Conservation (phyloP, 2,888 invertebrate species). For the Phrixothrix hirtus region DNA sequence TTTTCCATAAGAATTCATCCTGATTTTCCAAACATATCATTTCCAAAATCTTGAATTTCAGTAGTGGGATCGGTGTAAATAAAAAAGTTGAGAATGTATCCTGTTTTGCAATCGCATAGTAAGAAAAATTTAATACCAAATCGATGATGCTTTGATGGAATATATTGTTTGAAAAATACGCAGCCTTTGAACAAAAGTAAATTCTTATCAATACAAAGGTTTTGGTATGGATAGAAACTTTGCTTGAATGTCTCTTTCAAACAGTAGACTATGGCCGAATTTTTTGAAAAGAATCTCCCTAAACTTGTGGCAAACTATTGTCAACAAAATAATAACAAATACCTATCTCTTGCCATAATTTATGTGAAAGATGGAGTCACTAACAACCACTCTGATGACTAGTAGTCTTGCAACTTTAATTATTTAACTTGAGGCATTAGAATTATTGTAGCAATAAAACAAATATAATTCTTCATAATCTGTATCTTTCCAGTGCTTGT, state of each 20-base stretch:
- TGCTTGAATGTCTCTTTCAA: conserved; percentile 12
- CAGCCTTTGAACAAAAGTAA: conserved; percentile 29
- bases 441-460: neutral
- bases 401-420: neutral
- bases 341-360: neutral
- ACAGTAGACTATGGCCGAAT: too few relatives aligned
- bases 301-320: too few relatives aligned
- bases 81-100: conserved; percentile 35
- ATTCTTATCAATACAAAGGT: conserved; percentile 34
- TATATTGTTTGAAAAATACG: too few relatives aligned
- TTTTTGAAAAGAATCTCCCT: too few relatives aligned
- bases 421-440: neutral
- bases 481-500: neutral
- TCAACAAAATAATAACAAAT: neutral
- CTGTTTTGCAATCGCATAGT: conserved; percentile 38
- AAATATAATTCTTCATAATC: neutral
- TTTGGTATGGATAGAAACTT: conserved; percentile 28
- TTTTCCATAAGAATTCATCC: conserved; percentile 31
- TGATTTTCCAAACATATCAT: conserved; percentile 29
- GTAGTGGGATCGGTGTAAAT: conserved; percentile 33
- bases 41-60: conserved; percentile 3
- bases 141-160: too few relatives aligned
- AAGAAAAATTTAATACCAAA: conserved; percentile 37
- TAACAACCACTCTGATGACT: neutral
- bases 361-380: neutral